Evolutionary conservation across 2,888 invertebrate species (phyloP).

Genomic region (Ethmia dodecea): DNA sequence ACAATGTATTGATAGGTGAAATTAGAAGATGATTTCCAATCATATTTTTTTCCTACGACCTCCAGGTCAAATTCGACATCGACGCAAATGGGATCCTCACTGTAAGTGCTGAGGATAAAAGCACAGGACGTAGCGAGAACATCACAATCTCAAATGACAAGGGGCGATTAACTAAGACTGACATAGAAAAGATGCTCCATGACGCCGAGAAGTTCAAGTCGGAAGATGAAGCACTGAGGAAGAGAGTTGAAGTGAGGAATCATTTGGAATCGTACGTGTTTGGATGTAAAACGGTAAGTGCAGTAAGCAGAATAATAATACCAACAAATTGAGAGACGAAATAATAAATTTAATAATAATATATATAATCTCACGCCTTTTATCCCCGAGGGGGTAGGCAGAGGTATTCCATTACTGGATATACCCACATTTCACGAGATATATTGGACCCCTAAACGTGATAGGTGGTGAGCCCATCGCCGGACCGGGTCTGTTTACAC

Average conservation of each 20-base stretch:
- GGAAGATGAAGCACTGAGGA: conserved; percentile 85
- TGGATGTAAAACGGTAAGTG: conserved; percentile 61
- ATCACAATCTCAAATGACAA: conserved; percentile 94
- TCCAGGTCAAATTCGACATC: conserved; percentile 89
- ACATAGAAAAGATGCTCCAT: conserved; percentile 90
- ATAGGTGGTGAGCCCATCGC: no score
- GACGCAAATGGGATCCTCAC: conserved; percentile 94
- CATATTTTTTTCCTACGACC: conserved; percentile 5
- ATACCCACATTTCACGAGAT: no score
- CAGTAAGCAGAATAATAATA: no score
- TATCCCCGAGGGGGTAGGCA: no score
- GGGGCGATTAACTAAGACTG: conserved; percentile 89
- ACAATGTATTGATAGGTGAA: neutral
- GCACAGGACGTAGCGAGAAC: conserved; percentile 87
- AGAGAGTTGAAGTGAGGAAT: conserved; percentile 84
- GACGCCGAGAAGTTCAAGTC: conserved; percentile 88
- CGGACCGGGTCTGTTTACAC: no score
- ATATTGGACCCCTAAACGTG: no score
- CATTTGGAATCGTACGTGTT: conserved; percentile 87
- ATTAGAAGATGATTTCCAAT: neutral
- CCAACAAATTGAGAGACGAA: no score
- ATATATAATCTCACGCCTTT: no score
- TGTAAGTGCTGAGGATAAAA: conserved; percentile 86
- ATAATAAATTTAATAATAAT: no score
- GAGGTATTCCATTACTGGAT: no score